Evolutionary conservation across 35 echinoderm and acorn worm species (phyloP), one percentile per base, ranked within the genome.

Genomic region (Ptychodera flava): DNA sequence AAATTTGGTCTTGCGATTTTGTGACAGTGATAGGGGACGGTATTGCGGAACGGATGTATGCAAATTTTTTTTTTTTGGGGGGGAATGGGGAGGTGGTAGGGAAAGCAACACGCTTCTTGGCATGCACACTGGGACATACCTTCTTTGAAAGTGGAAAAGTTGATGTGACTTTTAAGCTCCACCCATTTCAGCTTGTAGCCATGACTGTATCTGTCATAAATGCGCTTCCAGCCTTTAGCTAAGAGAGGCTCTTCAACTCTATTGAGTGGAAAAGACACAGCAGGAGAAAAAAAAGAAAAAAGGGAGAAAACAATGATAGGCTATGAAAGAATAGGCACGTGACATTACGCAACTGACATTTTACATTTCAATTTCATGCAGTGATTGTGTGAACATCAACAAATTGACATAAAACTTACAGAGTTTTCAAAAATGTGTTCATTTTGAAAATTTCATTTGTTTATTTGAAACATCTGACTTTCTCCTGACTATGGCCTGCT

Each of bases 121-220:
- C 45, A 64, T 64, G 45, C 45, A 64, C 6, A 64, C 22, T 6
- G 45, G 45, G 45, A 64, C 45, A 64, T 82, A 99, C 96, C 96
- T 90, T 90, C 85, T 91, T 86, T 92, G 79, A 99, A 99, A 0
- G 90, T 35, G 78, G 94, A 79, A 38, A 90, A 99, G 91, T 94
- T 90, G 77, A 99, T 99, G 31, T 94, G 90, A 38, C 89, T 90
- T 78, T 87, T 92, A 15, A 99, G 76, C 77, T 99, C 96, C 0
- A 99, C 96, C 96, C 96, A 99, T 64, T 91, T 90, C 45, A 99
- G 81, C 82, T 90, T 94, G 78, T 86, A 99, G 33, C 84, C 83
- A 77, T 92, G 85, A 92, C 92, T 99, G 16, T 87, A 78, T 77
- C 86, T 90, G 80, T 99, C 92, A 29, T 92, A 38, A 1, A 99